A percentile compares a stretch with the other conserved stretches of the same genome.
Conservation (phyloP, 2,888 invertebrate species). For the Phortica magna region DNA sequence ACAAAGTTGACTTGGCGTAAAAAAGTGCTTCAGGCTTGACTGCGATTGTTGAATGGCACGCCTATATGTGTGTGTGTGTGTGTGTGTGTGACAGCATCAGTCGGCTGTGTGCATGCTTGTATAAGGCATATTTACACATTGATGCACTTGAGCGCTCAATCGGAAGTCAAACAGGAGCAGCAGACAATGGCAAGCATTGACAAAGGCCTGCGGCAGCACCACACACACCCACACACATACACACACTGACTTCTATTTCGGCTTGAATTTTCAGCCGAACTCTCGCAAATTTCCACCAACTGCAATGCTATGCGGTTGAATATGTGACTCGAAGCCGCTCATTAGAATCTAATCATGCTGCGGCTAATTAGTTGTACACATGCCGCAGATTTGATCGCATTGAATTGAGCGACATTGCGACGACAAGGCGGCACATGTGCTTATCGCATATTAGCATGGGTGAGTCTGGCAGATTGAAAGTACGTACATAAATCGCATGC, state of each 20-base stretch:
- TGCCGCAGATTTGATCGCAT: not conserved
- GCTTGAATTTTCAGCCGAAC: too few species aligned
- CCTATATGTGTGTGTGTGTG: not conserved
- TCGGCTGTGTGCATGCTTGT: not conserved
- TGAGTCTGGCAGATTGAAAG: not conserved
- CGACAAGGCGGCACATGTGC: not conserved
- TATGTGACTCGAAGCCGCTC: not conserved
- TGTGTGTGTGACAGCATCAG: not conserved
- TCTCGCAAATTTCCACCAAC: too few species aligned
- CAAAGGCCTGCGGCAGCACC: not conserved
- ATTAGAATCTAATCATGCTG: not conserved
- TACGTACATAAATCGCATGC: conserved; percentile 9
- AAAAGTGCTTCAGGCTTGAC: conserved; percentile 27
- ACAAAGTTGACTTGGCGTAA: conserved; percentile 25
- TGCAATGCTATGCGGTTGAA: too few species aligned
- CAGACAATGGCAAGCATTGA: conserved; percentile 21
- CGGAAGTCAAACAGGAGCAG: conserved; percentile 27
- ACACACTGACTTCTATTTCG: too few species aligned
- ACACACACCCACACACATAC: too few species aligned
- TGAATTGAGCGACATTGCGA: not conserved
- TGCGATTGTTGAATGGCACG: conserved; percentile 13
- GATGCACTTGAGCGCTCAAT: conserved; percentile 8
- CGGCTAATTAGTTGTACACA: not conserved
- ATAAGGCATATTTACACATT: not conserved
- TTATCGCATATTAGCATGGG: not conserved